These are phyloP conservation scores for Leptinotarsa juncta DNA, from an alignment of 2,888 invertebrate species.

Conservation along the genomic window DNA sequence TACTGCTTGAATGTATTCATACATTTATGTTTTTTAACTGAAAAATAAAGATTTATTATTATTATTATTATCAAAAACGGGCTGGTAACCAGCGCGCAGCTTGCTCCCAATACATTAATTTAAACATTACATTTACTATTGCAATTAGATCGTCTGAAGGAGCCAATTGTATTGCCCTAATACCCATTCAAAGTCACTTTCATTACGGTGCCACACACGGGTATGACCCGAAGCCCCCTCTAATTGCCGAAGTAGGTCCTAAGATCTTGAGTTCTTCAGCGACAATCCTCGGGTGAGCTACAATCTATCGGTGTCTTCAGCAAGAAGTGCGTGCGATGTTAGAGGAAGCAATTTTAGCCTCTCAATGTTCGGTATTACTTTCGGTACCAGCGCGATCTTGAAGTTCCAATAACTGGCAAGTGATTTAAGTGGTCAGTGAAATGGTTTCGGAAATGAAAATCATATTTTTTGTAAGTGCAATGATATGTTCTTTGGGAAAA, in stretches of 20 bases:
- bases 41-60: too few relatives aligned
- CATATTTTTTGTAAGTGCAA: conserved; percentile 1
- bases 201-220: conserved; percentile 18
- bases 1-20: too few relatives aligned
- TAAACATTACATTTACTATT: neutral
- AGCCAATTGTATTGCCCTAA: neutral
- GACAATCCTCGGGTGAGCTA: neutral
- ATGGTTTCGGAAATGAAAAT: conserved; percentile 2
- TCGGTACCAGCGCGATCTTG: neutral
- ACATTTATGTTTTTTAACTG: too few relatives aligned
- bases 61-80: too few relatives aligned
- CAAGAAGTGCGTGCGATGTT: conserved; percentile 11
- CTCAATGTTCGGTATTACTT: conserved; percentile 15
- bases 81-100: neutral
- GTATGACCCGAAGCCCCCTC: conserved; percentile 16
- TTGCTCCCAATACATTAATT: neutral
- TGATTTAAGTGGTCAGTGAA: conserved; percentile 3
- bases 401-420: neutral
- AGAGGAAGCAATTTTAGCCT: neutral
- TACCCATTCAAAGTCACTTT: conserved; percentile 12
- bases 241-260: conserved; percentile 10
- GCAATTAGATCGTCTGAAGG: neutral
- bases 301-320: neutral
- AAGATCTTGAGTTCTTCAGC: neutral
- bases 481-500: neutral